Conservation (phyloP, 2,797 vertebrate genomes). For the Valencia hispanica region DNA sequence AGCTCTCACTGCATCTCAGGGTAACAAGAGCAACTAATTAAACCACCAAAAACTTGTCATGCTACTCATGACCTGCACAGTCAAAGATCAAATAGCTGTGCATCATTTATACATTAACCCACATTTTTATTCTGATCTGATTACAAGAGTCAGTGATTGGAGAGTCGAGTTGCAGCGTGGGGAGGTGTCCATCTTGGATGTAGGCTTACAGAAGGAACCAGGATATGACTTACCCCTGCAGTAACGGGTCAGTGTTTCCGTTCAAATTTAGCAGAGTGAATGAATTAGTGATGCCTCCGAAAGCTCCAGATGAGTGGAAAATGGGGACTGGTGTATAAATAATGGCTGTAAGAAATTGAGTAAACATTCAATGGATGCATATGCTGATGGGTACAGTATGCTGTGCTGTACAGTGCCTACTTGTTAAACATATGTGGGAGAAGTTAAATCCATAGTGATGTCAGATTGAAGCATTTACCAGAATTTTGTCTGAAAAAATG, state of each 20-base stretch:
- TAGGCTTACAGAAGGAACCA: slow-evolving; percentile 57
- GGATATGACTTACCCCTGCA: slow-evolving; percentile 53
- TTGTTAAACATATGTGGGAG: slow-evolving; percentile 28
- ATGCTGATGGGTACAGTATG: slow-evolving; percentile 20
- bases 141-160: slow-evolving; percentile 25
- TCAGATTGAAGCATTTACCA: background rate
- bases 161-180: slow-evolving; percentile 50
- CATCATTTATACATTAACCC: slow-evolving; percentile 60
- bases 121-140: slow-evolving; percentile 61
- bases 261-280: slow-evolving; percentile 62
- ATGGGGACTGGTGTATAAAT: slow-evolving; percentile 44
- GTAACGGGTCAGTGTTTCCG: slow-evolving; percentile 47
- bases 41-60: slow-evolving; percentile 47
- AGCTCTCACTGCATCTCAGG: slow-evolving; percentile 60
- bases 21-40: slow-evolving; percentile 62
- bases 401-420: slow-evolving; percentile 29
- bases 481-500: background rate
- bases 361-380: slow-evolving; percentile 48
- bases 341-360: slow-evolving; percentile 38
- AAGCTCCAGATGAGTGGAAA: slow-evolving; percentile 40
- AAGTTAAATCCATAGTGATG: background rate
- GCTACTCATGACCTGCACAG: background rate
- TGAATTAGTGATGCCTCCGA: slow-evolving; percentile 70
- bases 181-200: slow-evolving; percentile 35
- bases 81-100: slow-evolving; percentile 64